Base-by-base conservation (phyloP, 35 echinoderm and acorn worm species). In the Stichopus chloronotus region DNA sequence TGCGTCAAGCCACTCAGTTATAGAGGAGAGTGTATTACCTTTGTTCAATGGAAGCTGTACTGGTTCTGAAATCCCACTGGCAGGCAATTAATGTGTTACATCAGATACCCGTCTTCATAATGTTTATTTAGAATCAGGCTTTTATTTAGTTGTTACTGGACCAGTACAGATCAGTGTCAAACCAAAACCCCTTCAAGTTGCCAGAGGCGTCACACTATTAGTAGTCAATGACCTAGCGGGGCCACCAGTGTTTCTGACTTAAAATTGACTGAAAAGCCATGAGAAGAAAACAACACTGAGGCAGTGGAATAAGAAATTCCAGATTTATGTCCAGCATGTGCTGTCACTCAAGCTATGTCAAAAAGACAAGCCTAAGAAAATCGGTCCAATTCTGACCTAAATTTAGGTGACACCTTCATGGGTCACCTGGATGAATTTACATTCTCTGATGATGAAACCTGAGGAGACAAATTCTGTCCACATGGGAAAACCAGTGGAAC, bases 221-320 rank as follows among this genome's bases (percentile, higher is more conserved):
- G 23, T 92, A 5, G 59, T 78, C 8, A 83, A 92, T 83, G 91
- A 92, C 30, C 79, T 92, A 53, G 78, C 63, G 54, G 89, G 89
- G 21, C 4, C 52, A 43, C 74, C 78, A 77, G 89, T 78, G 14
- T 57, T 52, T 9, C 63, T 2, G 52, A 74, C 54, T 53, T 71
- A 5, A 76, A 76, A 0, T 61, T 87, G n/a, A 12, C 23, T 54
- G 87, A 87, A 85, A 61, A 86, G 7, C 63, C 72, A 76, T 19
- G 72, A 0, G 72, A 17, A 13, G 72, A 11, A 76, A 76, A 85
- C n/a, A 55, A 85, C n/a, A 85, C 82, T 30, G 7, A 85, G 56
- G 9, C 4, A 21, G 17, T 55, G 82, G 56, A 55, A 25, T 0
- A 56, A 4, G 56, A 55, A 56, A 85, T 85, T 19, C 82, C 82